These are phyloP conservation scores for Drosophila pseudotalamancana DNA, from an alignment of 2,888 invertebrate species.

Conservation along the genomic window DNA sequence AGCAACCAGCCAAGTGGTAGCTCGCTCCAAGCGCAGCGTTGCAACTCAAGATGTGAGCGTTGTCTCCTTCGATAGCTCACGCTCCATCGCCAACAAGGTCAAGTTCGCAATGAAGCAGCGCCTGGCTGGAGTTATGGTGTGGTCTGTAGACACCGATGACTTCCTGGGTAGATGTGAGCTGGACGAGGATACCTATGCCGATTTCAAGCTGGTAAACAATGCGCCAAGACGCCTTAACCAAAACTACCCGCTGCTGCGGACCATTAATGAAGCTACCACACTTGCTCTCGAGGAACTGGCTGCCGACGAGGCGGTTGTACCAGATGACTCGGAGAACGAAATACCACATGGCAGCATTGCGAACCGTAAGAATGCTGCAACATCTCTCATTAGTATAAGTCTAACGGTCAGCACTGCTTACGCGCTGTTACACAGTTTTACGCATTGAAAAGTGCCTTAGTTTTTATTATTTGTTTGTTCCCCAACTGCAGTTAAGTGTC, in stretches of 20 bases:
- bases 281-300: slow-evolving; percentile 85
- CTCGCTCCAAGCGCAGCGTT: slow-evolving; percentile 79
- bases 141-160: slow-evolving; percentile 96
- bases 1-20: slow-evolving; percentile 84
- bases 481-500: slow-evolving; percentile 12
- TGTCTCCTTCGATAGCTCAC: slow-evolving; percentile 90
- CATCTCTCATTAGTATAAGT: slow-evolving; percentile 39
- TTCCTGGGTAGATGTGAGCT: slow-evolving; percentile 89
- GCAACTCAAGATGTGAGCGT: slow-evolving; percentile 87
- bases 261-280: slow-evolving; percentile 88
- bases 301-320: slow-evolving; percentile 79
- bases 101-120: slow-evolving; percentile 87
- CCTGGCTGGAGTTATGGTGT: slow-evolving; percentile 93
- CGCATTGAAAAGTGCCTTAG: slow-evolving; percentile 43
- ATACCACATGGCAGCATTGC: slow-evolving; percentile 82
- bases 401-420: slow-evolving; percentile 27
- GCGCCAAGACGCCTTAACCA: slow-evolving; percentile 78
- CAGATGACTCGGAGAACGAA: slow-evolving; percentile 82
- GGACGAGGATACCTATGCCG: slow-evolving; percentile 85
- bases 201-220: slow-evolving; percentile 81
- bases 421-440: slow-evolving; percentile 38
- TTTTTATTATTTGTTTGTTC: slow-evolving; percentile 35
- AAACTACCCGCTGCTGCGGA: slow-evolving; percentile 90
- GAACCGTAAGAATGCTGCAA: slow-evolving; percentile 66
- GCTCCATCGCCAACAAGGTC: slow-evolving; percentile 91